Base-by-base conservation (phyloP, 2,888 invertebrate genomes). In the Dasypolia templi region DNA sequence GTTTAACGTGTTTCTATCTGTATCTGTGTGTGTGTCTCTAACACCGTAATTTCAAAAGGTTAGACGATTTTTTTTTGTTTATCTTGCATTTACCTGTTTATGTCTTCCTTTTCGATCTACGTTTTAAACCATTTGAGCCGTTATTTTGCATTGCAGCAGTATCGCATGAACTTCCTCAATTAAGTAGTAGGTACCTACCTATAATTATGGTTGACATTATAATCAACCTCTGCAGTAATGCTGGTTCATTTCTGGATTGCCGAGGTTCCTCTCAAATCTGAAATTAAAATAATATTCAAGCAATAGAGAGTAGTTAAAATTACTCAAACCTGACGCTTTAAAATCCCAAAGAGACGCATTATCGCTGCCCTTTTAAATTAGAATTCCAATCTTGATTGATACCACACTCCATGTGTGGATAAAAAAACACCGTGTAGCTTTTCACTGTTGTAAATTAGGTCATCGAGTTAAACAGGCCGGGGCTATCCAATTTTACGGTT, bases 401-500 rank as follows among this genome's bases (percentile, higher is more conserved):
- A 65, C 22, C 11, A 61, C 7, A 73, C 65, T 59, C 39, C 35
- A 51, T 70, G 58, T 26, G 58, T n/a, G 56, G 42, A 26, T n/a
- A 53, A 49, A 53, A 67, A 66, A 81, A 74, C 73, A 72, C 75
- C 44, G 65, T 72, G 73, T 75, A 5, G 35, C 61, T 72, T 66
- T 39, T 51, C 3, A n/a, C 32, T 32, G 67, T 78, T 80, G 81
- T 80, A 89, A 91, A 91, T 91, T 87, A 90, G 90, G 92, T 83
- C 90, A 92, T 92, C 90, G 91, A 91, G 92, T 91, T 88, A 87
- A 88, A 83, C 81, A 84, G 74, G 77, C 81, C 74, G 85, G 86
- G 79, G 82, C 71, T 55, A 89, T 92, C 89, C 93, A 93, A 94
- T 94, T 94, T 93, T 83, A 89, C 90, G 89, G 88, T 80, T 84